These are phyloP conservation scores for Hesperia comma DNA, from an alignment of 2,888 invertebrate genomes.

Conservation along the genomic window DNA sequence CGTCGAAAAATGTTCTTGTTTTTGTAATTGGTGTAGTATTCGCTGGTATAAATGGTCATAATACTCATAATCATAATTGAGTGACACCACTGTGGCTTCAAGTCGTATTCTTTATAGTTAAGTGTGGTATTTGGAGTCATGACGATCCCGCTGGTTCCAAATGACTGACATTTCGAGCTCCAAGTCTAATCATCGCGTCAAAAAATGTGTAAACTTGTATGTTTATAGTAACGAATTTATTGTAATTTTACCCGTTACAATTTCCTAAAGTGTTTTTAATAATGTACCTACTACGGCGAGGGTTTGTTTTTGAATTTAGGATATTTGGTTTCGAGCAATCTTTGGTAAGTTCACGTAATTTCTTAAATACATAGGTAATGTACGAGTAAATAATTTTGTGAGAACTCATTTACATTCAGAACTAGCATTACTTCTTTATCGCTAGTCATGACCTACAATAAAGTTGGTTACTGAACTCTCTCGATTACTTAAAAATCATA, in stretches of 20 bases:
- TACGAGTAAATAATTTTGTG: too few species aligned
- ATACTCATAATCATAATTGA: slow-evolving; percentile 48
- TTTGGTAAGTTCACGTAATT: neutral
- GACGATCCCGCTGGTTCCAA: slow-evolving; percentile 11
- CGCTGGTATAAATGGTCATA: slow-evolving; percentile 48
- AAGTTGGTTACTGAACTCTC: too few species aligned
- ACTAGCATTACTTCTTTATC: too few species aligned
- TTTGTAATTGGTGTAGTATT: slow-evolving; percentile 43
- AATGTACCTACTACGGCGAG: neutral
- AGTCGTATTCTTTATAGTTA: slow-evolving; percentile 44
- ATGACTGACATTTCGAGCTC: slow-evolving; percentile 16
- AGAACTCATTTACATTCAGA: too few species aligned
- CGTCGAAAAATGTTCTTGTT: slow-evolving; percentile 46
- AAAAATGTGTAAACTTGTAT: slow-evolving; percentile 28
- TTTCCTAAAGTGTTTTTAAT: neutral
- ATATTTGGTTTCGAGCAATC: neutral
- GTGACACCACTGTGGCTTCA: slow-evolving; percentile 51
- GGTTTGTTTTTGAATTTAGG: neutral
- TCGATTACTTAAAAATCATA: too few species aligned
- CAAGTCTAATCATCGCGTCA: slow-evolving; percentile 22
- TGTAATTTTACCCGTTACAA: slow-evolving; percentile 2
- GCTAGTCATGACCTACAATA: too few species aligned
- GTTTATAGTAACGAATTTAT: slow-evolving; percentile 16
- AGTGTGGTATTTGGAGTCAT: slow-evolving; percentile 32
- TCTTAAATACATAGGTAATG: too few species aligned